Percentiles rank a stretch among this genome's conserved stretches.
Conservation (phyloP, 1,140 invertebrate genomes). For the Portunus trituberculatus region DNA sequence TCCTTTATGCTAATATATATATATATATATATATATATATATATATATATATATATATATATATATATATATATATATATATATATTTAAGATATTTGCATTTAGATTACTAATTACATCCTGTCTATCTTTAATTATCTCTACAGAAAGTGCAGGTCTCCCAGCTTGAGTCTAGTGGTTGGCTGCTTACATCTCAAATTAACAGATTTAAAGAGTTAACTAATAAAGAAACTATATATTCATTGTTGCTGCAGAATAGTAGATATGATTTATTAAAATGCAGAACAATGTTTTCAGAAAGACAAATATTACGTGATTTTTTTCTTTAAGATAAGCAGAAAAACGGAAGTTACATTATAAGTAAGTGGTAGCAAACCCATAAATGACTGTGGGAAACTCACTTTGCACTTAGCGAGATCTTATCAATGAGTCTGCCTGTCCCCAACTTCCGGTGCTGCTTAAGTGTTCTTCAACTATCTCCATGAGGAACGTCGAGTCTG, state of each 20-base stretch:
- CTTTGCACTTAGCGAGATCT: not conserved
- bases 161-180: too few relatives aligned
- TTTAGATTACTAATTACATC: not conserved
- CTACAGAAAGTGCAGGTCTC: too few relatives aligned
- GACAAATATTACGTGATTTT: too few relatives aligned
- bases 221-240: too few relatives aligned
- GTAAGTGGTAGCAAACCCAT: not conserved
- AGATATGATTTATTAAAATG: too few relatives aligned
- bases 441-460: not conserved
- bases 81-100: not conserved
- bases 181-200: too few relatives aligned
- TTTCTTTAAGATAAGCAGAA: too few relatives aligned
- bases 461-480: too few relatives aligned
- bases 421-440: not conserved
- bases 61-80: not conserved
- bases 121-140: not conserved
- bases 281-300: too few relatives aligned
- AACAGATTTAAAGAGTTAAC: too few relatives aligned
- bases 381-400: not conserved
- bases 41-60: slow-evolving; percentile 31
- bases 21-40: not conserved
- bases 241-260: too few relatives aligned
- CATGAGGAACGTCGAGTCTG: too few relatives aligned
- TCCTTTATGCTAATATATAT: not conserved
- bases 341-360: not conserved